Conservation (phyloP, 2,113 vertebrate species). For the Daboia siamensis region DNA sequence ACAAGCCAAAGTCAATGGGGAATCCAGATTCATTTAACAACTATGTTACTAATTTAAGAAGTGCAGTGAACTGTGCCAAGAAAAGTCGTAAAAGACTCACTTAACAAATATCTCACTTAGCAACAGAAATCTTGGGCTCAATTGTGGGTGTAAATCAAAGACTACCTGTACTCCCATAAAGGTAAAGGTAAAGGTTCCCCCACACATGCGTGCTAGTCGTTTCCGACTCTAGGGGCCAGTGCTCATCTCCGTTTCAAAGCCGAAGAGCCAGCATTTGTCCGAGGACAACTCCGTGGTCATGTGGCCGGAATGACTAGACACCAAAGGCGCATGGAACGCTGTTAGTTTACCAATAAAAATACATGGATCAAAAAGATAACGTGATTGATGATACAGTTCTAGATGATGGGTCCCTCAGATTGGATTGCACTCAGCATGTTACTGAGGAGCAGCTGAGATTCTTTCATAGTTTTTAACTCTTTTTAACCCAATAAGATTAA, state of each 20-base stretch:
- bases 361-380: not conserved
- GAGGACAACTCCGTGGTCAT: too few relatives aligned
- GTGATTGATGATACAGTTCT: not conserved
- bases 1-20: not conserved
- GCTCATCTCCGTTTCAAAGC: too few relatives aligned
- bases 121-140: too few relatives aligned
- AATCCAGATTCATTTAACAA: not conserved
- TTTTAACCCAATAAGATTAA: not conserved
- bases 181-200: too few relatives aligned
- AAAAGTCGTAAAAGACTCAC: too few relatives aligned
- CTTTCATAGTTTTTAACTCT: not conserved
- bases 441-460: not conserved
- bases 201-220: too few relatives aligned
- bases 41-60: not conserved
- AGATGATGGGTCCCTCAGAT: not conserved
- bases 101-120: too few relatives aligned
- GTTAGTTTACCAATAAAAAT: not conserved
- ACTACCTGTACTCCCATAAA: not conserved
- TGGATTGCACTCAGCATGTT: not conserved
- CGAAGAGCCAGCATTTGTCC: too few relatives aligned
- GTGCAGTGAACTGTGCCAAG: not conserved
- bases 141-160: too few relatives aligned
- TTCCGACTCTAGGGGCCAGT: too few relatives aligned
- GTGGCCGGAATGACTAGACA: too few relatives aligned
- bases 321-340: too few relatives aligned